Base-by-base conservation (phyloP, 2,888 invertebrate genomes). In the Dyspetes luteomarginatus region DNA sequence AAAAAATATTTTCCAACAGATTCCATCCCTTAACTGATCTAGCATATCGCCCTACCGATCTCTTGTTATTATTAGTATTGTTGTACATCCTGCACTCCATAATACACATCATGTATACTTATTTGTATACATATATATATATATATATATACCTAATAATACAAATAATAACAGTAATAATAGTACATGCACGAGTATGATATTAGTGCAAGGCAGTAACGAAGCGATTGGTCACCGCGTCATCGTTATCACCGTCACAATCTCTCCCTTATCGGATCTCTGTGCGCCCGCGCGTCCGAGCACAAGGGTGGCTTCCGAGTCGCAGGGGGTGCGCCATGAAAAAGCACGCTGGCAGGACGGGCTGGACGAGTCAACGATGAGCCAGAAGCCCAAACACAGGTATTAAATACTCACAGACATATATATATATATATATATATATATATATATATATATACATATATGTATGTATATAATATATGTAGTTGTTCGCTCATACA, bases 221-320 rank as follows among this genome's bases (percentile, higher is more conserved):
- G n/a, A 48, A 36, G 41, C 43, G 72, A 76, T 72, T 41, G 71
- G 71, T 60, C 58, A 60, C 48, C 68, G 55, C 48, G 62, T 19
- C 56, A 28, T 65, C 30, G 26, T 84, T 84, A 84, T 84, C 83
- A 75, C 62, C 75, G 81, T 81, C 76, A 81, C 78, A 81, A 84
- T 83, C 83, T 83, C 68, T 41, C 19, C 9, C 67, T 84, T 84
- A 84, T 84, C 84, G 71, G 82, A 82, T 82, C 28, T 12, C 5
- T 24, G 67, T 62, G 64, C 77, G 48, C 67, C 60, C 43, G 67
- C 28, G 48, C 68, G 50, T 48, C 52, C 62, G 43, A 24, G 67
- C 77, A 84, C 83, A 87, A 85, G 87, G 88, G 88, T 85, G 86
- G 84, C 58, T 78, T 77, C 28, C 41, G 64, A 24, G 43, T 69